phyloP scores from a whole-genome alignment of 2,797 vertebrate species.

The Trematomus bernacchii region DNA sequence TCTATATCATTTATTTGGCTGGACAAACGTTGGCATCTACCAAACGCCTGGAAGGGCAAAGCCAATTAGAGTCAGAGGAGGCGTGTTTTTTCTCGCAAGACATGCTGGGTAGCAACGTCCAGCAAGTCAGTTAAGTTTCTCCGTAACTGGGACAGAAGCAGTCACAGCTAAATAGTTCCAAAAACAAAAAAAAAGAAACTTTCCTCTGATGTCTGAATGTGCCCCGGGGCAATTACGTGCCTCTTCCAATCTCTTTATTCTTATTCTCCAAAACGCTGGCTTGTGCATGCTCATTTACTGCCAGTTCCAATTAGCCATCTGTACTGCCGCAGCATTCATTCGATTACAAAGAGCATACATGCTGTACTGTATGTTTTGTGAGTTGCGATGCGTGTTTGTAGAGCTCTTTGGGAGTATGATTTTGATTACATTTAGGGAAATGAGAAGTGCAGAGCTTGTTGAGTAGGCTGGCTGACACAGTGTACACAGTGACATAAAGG shows the following conservation, averaged over 20 bases:
- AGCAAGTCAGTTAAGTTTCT: too few relatives aligned
- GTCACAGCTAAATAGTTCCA: slow-evolving; percentile 38
- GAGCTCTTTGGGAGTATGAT: slow-evolving; percentile 25
- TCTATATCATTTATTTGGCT: too few relatives aligned
- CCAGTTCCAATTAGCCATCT: slow-evolving; percentile 52
- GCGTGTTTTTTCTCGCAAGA: too few relatives aligned
- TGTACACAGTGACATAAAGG: slow-evolving; percentile 40
- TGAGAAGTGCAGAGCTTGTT: slow-evolving; percentile 28
- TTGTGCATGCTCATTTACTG: slow-evolving; percentile 30
- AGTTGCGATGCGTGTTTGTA: slow-evolving; percentile 25
- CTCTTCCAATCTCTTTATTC: slow-evolving; percentile 57
- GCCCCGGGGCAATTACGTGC: slow-evolving; percentile 42
- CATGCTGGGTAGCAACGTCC: too few relatives aligned
- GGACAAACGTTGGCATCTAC: too few relatives aligned
- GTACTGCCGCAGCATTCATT: slow-evolving; percentile 21
- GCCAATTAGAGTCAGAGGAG: too few relatives aligned
- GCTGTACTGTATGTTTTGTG: slow-evolving; percentile 2
- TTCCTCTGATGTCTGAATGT: slow-evolving; percentile 53
- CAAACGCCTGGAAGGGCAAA: too few relatives aligned
- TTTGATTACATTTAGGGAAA: slow-evolving; percentile 47
- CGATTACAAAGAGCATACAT: slow-evolving; percentile 40
- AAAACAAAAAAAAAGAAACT: slow-evolving; percentile 47
- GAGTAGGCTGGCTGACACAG: slow-evolving; percentile 5
- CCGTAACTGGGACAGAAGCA: slow-evolving; percentile 17
- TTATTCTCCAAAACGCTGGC: slow-evolving; percentile 45